Evolutionary conservation across 2,888 invertebrate species (phyloP).

Genomic region (Habroteleia sp.): DNA sequence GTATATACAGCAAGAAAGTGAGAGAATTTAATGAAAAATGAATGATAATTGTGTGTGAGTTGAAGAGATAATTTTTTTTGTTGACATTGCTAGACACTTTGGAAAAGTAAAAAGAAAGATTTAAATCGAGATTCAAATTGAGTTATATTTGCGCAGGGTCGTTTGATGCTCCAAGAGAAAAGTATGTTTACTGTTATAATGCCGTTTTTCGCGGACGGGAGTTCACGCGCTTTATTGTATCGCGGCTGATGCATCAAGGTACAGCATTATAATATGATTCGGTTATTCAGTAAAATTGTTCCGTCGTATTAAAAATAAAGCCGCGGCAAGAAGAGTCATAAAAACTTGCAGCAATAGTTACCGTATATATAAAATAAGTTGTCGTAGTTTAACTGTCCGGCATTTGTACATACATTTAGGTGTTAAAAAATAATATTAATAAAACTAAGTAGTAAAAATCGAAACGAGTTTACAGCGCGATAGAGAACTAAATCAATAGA

Average conservation of each 20-base stretch:
- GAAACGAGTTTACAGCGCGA: conserved; percentile 20
- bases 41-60: no score
- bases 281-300: conserved; percentile 21
- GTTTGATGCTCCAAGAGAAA: conserved; percentile 37
- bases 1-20: conserved; percentile 18
- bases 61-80: no score
- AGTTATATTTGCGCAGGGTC: conserved; percentile 41
- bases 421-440: conserved; percentile 19
- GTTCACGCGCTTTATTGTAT: conserved; percentile 23
- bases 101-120: conserved; percentile 44
- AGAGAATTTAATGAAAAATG: no score
- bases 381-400: not conserved
- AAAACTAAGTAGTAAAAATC: conserved; percentile 14
- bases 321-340: not conserved
- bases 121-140: conserved; percentile 58
- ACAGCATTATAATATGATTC: conserved; percentile 3
- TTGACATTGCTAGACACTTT: no score
- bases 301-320: conserved; percentile 1
- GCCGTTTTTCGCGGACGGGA: conserved; percentile 22
- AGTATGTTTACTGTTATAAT: conserved; percentile 49
- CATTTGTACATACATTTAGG: conserved; percentile 4
- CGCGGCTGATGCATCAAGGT: not conserved
- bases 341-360: conserved; percentile 8
- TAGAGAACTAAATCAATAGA: conserved; percentile 28
- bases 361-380: not conserved